Conservation (phyloP, 2,113 vertebrate genomes). For the Eulemur rufifrons region DNA sequence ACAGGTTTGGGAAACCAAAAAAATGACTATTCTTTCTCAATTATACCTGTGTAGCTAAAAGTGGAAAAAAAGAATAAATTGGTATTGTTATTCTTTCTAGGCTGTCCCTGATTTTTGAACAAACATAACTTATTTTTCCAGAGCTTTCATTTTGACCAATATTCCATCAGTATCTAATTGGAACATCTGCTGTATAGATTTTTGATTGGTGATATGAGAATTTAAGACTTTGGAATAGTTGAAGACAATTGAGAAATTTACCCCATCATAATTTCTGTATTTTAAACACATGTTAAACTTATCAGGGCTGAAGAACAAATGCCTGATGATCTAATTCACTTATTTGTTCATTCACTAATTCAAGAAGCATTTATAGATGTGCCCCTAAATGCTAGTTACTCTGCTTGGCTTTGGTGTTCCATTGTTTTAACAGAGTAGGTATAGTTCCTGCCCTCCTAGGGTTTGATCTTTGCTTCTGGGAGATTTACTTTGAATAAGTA, state of each 20-base stretch:
- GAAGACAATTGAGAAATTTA: constrained; percentile 13
- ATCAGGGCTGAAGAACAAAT: constrained; percentile 36
- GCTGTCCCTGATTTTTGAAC: not conserved
- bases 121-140: constrained; percentile 29
- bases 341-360: constrained; percentile 29
- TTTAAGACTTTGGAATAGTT: constrained; percentile 19
- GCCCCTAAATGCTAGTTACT: not conserved
- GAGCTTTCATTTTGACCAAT: not conserved
- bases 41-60: not conserved
- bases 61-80: constrained; percentile 21
- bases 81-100: not conserved
- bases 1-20: constrained; percentile 37
- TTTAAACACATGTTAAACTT: constrained; percentile 14
- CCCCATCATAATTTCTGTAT: constrained; percentile 8
- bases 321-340: not conserved
- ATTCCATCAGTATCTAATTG: not conserved
- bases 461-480: constrained; percentile 11
- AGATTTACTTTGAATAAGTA: constrained; percentile 51
- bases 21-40: not conserved
- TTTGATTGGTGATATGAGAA: constrained; percentile 29
- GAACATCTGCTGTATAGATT: not conserved
- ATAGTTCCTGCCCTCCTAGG: not conserved
- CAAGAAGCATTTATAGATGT: constrained; percentile 10
- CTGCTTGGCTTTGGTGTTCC: constrained; percentile 26
- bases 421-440: constrained; percentile 31